A percentile compares a stretch with the other conserved stretches of the same genome.
Evolutionary conservation across 1,140 invertebrate species (phyloP).

Genomic region (Danaus melanippus): DNA sequence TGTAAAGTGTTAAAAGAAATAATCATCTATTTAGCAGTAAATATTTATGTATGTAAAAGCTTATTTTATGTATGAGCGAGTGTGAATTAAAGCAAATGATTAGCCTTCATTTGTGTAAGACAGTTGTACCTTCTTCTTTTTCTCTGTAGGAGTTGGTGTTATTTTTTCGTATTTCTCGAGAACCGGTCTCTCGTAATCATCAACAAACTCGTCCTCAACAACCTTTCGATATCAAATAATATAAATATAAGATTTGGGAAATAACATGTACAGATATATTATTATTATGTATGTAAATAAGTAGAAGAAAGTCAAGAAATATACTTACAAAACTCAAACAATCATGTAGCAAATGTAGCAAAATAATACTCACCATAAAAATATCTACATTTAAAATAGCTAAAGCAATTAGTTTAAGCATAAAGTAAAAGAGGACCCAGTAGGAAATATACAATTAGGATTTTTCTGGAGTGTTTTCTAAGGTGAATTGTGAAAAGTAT

Average conservation of each 20-base stretch:
- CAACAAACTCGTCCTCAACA: conserved; percentile 50
- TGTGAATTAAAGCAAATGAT: conserved; percentile 10
- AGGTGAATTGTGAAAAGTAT: no score
- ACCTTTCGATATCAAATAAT: neutral
- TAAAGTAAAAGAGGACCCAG: no score
- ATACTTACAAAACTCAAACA: no score
- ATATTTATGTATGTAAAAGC: neutral
- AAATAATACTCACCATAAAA: no score
- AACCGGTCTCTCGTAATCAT: conserved; percentile 79
- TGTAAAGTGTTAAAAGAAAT: neutral
- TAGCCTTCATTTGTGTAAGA: conserved; percentile 13
- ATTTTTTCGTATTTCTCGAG: conserved; percentile 77
- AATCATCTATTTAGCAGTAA: neutral
- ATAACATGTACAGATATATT: neutral
- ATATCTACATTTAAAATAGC: no score
- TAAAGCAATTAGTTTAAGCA: no score
- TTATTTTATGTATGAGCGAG: conserved; percentile 6
- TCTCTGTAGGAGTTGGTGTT: conserved; percentile 64
- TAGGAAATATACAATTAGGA: neutral
- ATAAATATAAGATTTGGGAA: neutral
- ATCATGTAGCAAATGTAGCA: no score
- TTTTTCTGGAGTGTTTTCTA: no score
- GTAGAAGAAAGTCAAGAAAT: no score
- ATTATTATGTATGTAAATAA: neutral
- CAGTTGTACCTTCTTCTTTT: conserved; percentile 66